These are phyloP conservation scores for Hylomyscus alleni DNA, from an alignment of 2,797 vertebrate genomes.

Conservation along the genomic window DNA sequence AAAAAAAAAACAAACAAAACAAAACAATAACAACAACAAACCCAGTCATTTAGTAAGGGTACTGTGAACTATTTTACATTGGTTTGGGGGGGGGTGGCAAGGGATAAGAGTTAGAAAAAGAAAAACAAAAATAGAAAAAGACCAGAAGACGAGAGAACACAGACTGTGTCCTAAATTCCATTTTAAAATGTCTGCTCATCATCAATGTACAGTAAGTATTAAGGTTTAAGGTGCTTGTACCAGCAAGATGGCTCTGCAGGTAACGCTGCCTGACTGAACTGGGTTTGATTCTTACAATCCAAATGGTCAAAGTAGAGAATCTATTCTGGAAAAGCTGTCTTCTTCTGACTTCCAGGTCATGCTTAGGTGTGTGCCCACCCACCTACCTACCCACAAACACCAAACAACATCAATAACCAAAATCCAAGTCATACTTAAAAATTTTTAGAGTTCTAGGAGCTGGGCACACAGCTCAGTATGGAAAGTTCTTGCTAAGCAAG, in stretches of 20 bases:
- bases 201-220: accelerated
- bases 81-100: background rate
- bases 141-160: background rate
- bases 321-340: background rate
- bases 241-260: background rate
- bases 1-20: background rate
- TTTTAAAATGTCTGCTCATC: background rate
- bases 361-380: background rate
- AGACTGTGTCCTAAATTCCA: background rate
- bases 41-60: background rate
- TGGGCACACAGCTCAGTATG: background rate
- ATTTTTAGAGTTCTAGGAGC: background rate
- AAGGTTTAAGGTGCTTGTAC: background rate
- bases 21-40: background rate
- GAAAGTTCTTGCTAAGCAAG: background rate
- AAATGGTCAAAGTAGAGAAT: background rate
- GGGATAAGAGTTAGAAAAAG: background rate
- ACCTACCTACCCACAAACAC: background rate
- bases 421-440: background rate
- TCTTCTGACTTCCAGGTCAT: background rate
- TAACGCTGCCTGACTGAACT: too few relatives aligned
- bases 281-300: too few relatives aligned
- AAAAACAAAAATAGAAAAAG: background rate
- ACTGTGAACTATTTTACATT: background rate
- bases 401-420: background rate